A percentile compares a stretch with the other conserved stretches of the same genome.
Evolutionary conservation across 2,113 vertebrate species (phyloP).

Genomic region (Pycnonotus jocosus): DNA sequence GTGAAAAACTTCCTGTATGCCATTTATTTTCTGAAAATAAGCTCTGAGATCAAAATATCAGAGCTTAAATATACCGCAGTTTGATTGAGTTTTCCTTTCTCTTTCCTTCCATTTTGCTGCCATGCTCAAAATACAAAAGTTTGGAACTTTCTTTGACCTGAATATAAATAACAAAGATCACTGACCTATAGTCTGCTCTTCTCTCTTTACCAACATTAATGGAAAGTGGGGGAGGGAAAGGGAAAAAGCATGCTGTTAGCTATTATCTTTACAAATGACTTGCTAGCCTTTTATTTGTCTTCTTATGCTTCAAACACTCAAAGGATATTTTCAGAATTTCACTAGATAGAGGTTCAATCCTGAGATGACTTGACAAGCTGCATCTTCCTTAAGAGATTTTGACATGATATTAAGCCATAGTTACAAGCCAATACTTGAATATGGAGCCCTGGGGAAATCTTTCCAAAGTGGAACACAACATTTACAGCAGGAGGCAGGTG

Average conservation of each 20-base stretch:
- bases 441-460: constrained; percentile 85
- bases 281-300: constrained; percentile 80
- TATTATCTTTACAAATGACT: constrained; percentile 86
- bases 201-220: constrained; percentile 78
- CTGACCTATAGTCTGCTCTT: constrained; percentile 56
- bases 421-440: constrained; percentile 87
- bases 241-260: constrained; percentile 72
- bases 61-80: neutral
- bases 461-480: constrained; percentile 74
- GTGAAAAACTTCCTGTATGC: neutral
- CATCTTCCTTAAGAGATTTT: constrained; percentile 86
- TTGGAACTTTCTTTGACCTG: constrained; percentile 56
- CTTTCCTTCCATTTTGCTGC: neutral
- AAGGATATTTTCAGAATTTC: constrained; percentile 74
- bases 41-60: neutral
- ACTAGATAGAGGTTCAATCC: constrained; percentile 68
- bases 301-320: constrained; percentile 77
- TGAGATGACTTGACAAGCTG: constrained; percentile 77
- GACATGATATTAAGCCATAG: constrained; percentile 89
- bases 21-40: neutral
- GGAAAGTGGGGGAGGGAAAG: constrained; percentile 54
- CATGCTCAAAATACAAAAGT: neutral
- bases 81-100: neutral
- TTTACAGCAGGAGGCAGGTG: constrained; percentile 84
- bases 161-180: constrained; percentile 60